These are phyloP conservation scores for Montipora efflorescens DNA, from an alignment of 64 coral and sea anemone species.

Conservation along the genomic window DNA sequence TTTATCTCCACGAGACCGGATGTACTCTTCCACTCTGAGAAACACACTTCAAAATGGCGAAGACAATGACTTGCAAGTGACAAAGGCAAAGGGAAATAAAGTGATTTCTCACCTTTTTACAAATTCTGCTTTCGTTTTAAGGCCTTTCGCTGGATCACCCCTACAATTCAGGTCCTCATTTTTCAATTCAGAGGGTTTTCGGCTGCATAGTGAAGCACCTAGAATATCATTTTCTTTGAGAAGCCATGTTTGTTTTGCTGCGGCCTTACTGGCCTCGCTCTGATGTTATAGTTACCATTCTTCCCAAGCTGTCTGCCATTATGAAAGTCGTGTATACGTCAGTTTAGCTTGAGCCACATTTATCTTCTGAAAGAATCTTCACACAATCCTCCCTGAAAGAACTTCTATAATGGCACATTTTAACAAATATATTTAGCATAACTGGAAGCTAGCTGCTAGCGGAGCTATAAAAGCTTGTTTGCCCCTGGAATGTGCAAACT, in stretches of 20 bases:
- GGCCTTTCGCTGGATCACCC: background rate
- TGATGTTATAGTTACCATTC: background rate
- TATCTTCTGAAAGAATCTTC: no score
- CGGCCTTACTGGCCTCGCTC: background rate
- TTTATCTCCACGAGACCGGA: constrained; percentile 29
- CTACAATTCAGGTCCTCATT: background rate
- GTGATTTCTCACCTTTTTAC: background rate
- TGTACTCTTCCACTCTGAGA: constrained; percentile 67
- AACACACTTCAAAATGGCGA: background rate
- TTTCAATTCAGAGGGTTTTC: background rate
- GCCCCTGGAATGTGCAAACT: no score
- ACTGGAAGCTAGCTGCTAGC: no score
- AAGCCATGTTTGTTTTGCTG: background rate
- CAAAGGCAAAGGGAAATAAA: background rate
- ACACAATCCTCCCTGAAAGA: no score
- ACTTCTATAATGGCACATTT: no score
- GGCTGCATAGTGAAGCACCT: background rate
- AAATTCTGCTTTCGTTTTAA: constrained; percentile 10
- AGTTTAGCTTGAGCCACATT: no score
- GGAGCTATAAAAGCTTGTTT: no score
- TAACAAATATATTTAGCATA: no score
- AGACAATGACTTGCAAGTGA: background rate
- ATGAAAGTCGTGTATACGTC: background rate
- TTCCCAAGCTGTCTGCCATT: background rate
- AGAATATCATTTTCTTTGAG: background rate